phyloP scores from a whole-genome alignment of 2,888 invertebrate species.

The Pristionchus japonicus region DNA sequence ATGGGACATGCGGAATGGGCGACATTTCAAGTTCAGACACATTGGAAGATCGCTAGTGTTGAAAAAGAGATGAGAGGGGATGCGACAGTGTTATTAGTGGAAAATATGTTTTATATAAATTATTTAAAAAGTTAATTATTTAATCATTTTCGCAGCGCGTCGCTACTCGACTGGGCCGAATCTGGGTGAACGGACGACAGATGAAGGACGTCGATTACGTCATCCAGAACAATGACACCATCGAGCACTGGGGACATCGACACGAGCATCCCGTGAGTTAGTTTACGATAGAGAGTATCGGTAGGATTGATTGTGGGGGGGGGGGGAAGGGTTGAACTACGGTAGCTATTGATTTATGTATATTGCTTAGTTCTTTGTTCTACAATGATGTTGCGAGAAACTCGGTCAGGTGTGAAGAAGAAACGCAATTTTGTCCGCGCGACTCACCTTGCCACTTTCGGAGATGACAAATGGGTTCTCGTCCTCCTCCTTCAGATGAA shows the following conservation, averaged over 20 bases:
- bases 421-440: neutral
- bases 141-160: constrained; percentile 81
- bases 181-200: constrained; percentile 93
- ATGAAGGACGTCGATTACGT: constrained; percentile 87
- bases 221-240: constrained; percentile 82
- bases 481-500: neutral
- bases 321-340: neutral
- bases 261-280: constrained; percentile 70
- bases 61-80: neutral
- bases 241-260: constrained; percentile 69
- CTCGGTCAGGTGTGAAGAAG: neutral
- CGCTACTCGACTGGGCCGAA: constrained; percentile 90
- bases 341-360: neutral
- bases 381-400: neutral
- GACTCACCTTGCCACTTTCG: constrained; percentile 27
- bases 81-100: neutral
- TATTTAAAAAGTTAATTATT: neutral
- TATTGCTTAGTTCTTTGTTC: neutral
- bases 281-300: neutral
- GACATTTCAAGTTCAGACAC: neutral
- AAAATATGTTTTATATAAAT: neutral
- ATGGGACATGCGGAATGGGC: neutral
- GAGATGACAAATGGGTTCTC: neutral
- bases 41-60: neutral
- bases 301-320: neutral